Evolutionary conservation across 2,797 vertebrate genomes (phyloP), one percentile per base, ranked within the genome.

Genomic region (Rhabdophis nuchalis): DNA sequence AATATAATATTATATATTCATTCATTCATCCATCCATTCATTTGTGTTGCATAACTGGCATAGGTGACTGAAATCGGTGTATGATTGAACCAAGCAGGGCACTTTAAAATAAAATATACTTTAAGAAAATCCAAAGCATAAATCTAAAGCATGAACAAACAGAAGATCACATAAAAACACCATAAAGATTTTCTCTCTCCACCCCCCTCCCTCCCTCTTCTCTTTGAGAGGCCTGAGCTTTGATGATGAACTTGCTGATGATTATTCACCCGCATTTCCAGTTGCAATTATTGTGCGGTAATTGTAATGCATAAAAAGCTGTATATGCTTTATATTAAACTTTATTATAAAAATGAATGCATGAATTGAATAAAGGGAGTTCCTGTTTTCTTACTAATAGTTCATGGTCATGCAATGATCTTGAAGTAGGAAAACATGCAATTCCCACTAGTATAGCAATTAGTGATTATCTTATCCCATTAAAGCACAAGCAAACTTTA

Each of bases 401-500:
- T 88, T 94, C 95, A 92, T 92, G 77, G 68, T 46, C 89, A 8
- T 14, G 91, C 93, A 93, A 86, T 82, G 92, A 95, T 96, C 96
- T 96, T 97, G 92, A 97, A 95, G 82, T 94, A 95, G 93, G 97
- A 96, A n/a, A 95, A 95, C 96, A 96, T 92, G 92, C 93, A 96
- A 94, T 96, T 96, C 93, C 95, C 93, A 94, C 90, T 92, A 95
- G 95, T 82, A 95, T 96, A 94, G 94, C 95, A 97, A 97, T 97
- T 97, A 97, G 96, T 95, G 96, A 96, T 96, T 96, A 96, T 97
- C 95, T 96, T 95, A 96, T 96, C 96, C 95, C 95, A 95, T 96
- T 94, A 95, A 94, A 96, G 96, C 94, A 96, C 0, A 91, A 94
- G 96, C 96, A 94, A 95, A 94, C 97, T 95, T 94, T 95, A 97